A percentile compares a stretch with the other conserved stretches of the same genome.
phyloP scores from a whole-genome alignment of 2,888 invertebrate species.

The Myopa tessellatipennis region DNA sequence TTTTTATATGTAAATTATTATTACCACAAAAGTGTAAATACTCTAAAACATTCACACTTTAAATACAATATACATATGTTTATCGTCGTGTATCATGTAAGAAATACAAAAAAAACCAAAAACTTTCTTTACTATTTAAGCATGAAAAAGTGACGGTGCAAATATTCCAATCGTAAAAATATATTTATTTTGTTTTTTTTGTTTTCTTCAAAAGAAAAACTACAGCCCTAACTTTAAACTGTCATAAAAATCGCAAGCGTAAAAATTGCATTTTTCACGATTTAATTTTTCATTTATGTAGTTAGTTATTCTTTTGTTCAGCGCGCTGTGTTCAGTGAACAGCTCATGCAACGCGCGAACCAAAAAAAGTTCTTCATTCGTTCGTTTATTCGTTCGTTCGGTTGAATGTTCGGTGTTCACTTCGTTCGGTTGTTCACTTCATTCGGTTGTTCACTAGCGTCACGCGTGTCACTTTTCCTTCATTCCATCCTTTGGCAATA shows the following conservation, averaged over 20 bases:
- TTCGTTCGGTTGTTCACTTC: too few species aligned
- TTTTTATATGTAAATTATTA: too few species aligned
- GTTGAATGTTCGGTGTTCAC: too few species aligned
- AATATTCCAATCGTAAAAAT: neutral
- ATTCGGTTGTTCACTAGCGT: neutral
- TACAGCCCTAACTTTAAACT: neutral
- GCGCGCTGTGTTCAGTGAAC: neutral
- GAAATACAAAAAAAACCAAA: neutral
- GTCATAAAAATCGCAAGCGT: slow-evolving; percentile 20
- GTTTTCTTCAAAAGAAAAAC: neutral
- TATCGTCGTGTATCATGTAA: too few species aligned
- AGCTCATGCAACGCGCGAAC: neutral
- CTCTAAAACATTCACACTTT: too few species aligned
- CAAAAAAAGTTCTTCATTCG: neutral
- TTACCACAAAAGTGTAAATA: too few species aligned
- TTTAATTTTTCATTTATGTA: neutral
- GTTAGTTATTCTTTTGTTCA: neutral
- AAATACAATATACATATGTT: too few species aligned
- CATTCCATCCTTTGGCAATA: neutral
- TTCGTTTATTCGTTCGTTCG: too few species aligned
- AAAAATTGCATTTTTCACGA: slow-evolving; percentile 18
- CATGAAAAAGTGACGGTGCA: neutral
- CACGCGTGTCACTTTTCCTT: neutral
- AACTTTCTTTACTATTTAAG: neutral
- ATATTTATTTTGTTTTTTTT: too few species aligned